Evolutionary conservation across 2,888 invertebrate species (phyloP), one percentile per base, ranked within the genome.

Genomic region (Nomada hirtipes): DNA sequence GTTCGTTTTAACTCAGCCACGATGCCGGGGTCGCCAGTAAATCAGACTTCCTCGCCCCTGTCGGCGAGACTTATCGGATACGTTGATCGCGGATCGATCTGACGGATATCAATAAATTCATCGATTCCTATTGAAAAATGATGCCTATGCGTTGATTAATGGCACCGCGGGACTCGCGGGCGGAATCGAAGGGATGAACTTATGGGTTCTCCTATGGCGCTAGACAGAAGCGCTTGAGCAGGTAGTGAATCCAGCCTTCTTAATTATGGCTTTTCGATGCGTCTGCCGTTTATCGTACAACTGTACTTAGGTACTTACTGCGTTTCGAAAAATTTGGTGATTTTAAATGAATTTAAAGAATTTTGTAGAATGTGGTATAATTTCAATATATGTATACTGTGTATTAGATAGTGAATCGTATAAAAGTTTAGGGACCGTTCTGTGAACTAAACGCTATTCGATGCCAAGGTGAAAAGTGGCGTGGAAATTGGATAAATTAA

Each of bases 61-160:
- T 71, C 70, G 55, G 57, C 52, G 44, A 44, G 63, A 59, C 67
- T 68, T 72, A 77, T 80, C 70, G 72, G 20, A 57, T 9, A n/a
- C 55, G 52, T 20, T 29, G 73, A 81, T 78, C 73, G 53, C 23
- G 59, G 59, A 71, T 69, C 69, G 68, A 67, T 79, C 60, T 61
- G 47, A 70, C 59, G 50, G 74, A 67, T 80, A 76, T 80, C 75
- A 76, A 80, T 82, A 79, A 79, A 80, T 75, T 70, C 59, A 79
- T 74, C 73, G 79, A 60, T 61, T 52, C 69, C 53, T 69, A 65
- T 57, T 79, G 73, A 79, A 70, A 79, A 74, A 79, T 69, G 64
- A 78, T 50, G 61, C 61, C 67, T 47, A 61, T 59, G 59, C 44
- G 64, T 18, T 76, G 78, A 78, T 76, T 78, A 76, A 78, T 78